A percentile compares a stretch with the other conserved stretches of the same genome.
Evolutionary conservation across 2,797 vertebrate species (phyloP).

Genomic region (Sebastiscus albofasciatus): DNA sequence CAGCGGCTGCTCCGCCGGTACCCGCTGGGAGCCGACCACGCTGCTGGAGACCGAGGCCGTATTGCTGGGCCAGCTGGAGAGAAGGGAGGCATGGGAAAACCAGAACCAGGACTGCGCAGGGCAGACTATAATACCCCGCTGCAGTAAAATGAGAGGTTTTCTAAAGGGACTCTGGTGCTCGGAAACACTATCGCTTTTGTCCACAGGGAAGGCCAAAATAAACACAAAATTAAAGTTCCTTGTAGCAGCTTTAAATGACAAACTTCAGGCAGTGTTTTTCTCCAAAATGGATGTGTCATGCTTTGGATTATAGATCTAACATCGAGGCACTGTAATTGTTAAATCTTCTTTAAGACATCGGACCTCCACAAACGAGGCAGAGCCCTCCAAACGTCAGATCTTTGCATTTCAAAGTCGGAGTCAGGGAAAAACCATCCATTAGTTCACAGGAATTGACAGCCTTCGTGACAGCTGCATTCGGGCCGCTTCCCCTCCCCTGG

Average conservation of each 20-base stretch:
- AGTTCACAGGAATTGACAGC: constrained; percentile 24
- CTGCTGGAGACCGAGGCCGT: neutral
- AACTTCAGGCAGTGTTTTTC: neutral
- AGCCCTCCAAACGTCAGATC: neutral
- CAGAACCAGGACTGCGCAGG: neutral
- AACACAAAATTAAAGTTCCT: neutral
- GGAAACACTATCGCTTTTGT: neutral
- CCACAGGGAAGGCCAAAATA: neutral
- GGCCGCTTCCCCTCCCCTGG: constrained; percentile 19
- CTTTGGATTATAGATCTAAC: neutral
- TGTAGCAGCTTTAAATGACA: neutral
- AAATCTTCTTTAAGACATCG: neutral
- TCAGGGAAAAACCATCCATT: constrained; percentile 19
- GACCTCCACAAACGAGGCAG: neutral
- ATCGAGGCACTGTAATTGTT: neutral
- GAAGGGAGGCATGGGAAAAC: neutral
- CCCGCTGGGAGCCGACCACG: neutral
- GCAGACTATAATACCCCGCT: neutral
- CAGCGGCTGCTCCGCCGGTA: too few species aligned
- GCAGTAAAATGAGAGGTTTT: neutral
- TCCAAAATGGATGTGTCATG: neutral
- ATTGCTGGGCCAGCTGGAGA: neutral
- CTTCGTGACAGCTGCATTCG: constrained; percentile 33
- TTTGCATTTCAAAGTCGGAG: constrained; percentile 6
- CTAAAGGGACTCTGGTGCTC: too few species aligned